Evolutionary conservation across 2,888 invertebrate genomes (phyloP).

Genomic region (Drosophila stalkeri): DNA sequence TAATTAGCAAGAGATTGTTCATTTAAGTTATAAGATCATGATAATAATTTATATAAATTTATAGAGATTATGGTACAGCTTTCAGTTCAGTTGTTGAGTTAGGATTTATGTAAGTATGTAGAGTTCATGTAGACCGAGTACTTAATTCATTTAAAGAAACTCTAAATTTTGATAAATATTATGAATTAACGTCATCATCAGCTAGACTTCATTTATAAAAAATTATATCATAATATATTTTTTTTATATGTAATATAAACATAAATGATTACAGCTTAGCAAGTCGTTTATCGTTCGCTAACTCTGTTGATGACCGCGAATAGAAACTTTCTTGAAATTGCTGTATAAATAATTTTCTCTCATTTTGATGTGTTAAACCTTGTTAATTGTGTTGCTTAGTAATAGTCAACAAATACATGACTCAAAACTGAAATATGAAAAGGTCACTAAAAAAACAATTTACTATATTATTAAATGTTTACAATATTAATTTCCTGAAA

Average conservation of each 20-base stretch:
- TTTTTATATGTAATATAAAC: too few species aligned
- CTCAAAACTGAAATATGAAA: neutral
- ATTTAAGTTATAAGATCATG: neutral
- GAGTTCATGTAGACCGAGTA: too few species aligned
- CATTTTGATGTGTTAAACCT: neutral
- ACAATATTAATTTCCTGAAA: neutral
- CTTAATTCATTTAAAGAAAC: too few species aligned
- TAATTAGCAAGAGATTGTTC: neutral
- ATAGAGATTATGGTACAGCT: too few species aligned
- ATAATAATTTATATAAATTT: neutral
- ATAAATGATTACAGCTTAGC: too few species aligned
- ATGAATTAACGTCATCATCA: too few species aligned
- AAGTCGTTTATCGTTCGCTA: too few species aligned
- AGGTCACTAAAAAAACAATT: neutral
- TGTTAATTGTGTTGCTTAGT: neutral
- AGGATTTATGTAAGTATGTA: too few species aligned
- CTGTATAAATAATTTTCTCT: neutral
- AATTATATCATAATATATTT: too few species aligned
- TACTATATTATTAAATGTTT: neutral
- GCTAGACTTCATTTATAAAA: too few species aligned
- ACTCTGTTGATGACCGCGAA: neutral
- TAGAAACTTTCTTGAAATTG: neutral
- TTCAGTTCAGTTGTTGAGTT: neutral
- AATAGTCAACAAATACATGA: neutral
- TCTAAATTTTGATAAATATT: too few species aligned